These are phyloP conservation scores for Catharus minimus DNA, from an alignment of 2,113 vertebrate genomes.

Conservation along the genomic window DNA sequence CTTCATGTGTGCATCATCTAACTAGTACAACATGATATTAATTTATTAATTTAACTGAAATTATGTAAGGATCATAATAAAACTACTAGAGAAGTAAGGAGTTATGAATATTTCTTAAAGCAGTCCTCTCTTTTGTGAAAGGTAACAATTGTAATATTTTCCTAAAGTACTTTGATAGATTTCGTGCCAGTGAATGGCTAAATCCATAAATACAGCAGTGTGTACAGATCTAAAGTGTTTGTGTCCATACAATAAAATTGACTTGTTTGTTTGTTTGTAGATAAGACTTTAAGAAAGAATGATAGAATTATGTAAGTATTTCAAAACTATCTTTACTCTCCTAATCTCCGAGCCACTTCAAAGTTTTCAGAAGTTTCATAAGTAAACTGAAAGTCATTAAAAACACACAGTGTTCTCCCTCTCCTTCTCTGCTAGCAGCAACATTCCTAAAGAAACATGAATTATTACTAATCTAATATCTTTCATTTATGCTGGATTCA, in stretches of 20 bases:
- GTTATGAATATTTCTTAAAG: neutral
- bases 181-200: neutral
- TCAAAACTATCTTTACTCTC: neutral
- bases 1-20: neutral
- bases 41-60: neutral
- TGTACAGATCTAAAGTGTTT: neutral
- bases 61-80: neutral
- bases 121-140: neutral
- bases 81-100: neutral
- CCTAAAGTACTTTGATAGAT: neutral
- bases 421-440: neutral
- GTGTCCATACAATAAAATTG: neutral
- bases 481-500: slow-evolving; percentile 7
- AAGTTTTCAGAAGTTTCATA: slow-evolving; percentile 42
- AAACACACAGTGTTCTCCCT: neutral
- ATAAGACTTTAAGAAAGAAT: neutral
- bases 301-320: neutral
- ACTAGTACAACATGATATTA: neutral
- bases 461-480: neutral
- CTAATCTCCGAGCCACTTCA: slow-evolving; percentile 19
- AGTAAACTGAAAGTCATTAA: slow-evolving; percentile 42
- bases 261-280: neutral
- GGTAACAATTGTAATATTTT: neutral
- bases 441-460: neutral
- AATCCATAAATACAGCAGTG: neutral